Percentiles rank a stretch among this genome's conserved stretches.
Evolutionary conservation across 1,140 invertebrate species (phyloP).

Genomic region (Macrotrachela quadricornifera): DNA sequence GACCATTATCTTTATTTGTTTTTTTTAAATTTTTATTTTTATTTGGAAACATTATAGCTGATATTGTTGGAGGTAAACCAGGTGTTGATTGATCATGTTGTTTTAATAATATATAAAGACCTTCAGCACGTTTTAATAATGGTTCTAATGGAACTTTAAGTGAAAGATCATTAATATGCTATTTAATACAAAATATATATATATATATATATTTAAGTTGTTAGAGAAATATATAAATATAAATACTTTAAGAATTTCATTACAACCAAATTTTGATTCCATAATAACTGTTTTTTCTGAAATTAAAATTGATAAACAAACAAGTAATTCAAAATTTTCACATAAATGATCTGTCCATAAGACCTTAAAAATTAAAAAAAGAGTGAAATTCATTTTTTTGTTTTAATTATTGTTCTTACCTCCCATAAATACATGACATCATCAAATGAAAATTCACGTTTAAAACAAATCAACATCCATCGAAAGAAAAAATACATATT

Average conservation of each 20-base stretch:
- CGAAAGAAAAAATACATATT: slow-evolving; percentile 99
- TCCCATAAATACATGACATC: slow-evolving; percentile 38
- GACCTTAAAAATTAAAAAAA: slow-evolving; percentile 13
- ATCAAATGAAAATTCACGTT: slow-evolving; percentile 39
- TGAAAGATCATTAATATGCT: slow-evolving; percentile 4
- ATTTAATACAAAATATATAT: neutral
- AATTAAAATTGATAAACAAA: slow-evolving; percentile 72
- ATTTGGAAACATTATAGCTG: too few relatives aligned
- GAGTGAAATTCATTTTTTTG: too few relatives aligned
- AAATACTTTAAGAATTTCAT: slow-evolving; percentile 51
- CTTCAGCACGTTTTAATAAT: slow-evolving; percentile 3
- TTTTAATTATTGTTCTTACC: slow-evolving; percentile 18
- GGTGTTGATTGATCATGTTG: too few relatives aligned
- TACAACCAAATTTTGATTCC: slow-evolving; percentile 70
- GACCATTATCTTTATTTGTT: too few relatives aligned
- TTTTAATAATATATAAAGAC: neutral
- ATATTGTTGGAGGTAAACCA: too few relatives aligned
- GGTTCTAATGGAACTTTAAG: slow-evolving; percentile 1
- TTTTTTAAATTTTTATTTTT: too few relatives aligned
- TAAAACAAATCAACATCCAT: slow-evolving; percentile 44
- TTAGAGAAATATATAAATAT: neutral
- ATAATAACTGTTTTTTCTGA: slow-evolving; percentile 62
- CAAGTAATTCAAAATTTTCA: slow-evolving; percentile 70
- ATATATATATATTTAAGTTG: neutral
- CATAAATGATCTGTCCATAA: slow-evolving; percentile 75